Evolutionary conservation across 2,797 vertebrate genomes (phyloP), one percentile per base, ranked within the genome.

Genomic region (Hylomyscus alleni): DNA sequence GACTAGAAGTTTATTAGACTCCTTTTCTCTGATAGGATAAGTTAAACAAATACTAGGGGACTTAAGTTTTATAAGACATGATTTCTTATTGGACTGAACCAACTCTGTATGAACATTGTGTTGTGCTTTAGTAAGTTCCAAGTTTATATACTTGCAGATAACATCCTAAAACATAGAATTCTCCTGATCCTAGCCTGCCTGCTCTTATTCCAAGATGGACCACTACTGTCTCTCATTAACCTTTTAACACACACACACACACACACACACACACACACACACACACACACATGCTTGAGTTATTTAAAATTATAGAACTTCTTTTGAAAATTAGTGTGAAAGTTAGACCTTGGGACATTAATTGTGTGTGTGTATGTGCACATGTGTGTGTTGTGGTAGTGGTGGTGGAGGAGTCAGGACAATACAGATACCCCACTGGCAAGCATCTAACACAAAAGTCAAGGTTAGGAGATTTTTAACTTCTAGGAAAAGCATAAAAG

Each of bases 1-100:
- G 47, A 65, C 6, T 75, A 47, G 24, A 97, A 58, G 6, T 47
- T 82, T 40, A 60, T 95, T 89, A 78, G 65, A 44, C 92, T 19
- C 84, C 50, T 78, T 6, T 29, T 15, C 0, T 76, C 7, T 54
- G 52, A 58, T 37, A 83, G 26, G 6, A 73, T 85, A 82, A 26
- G 24, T 47, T 17, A 17, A n/a, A 85, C 62, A 20, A 75, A 85
- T 60, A 44, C 37, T 90, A 34, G 1, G 6, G 26, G 69, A 19
- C 78, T 73, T 40, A 7, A 73, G 13, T 76, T 76, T 90, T 34
- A 72, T 40, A 52, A 54, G 52, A 69, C n/a, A 34, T 15, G 1
- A 15, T 78, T 96, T 90, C 29, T 86, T 29, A 80, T 69, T 62
- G 14, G 7, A n/a, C n/a, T n/a, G 54, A 69, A 65, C 26, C 0